Evolutionary conservation across 2,797 vertebrate species (phyloP).

Genomic region (Poliocrania exsul): DNA sequence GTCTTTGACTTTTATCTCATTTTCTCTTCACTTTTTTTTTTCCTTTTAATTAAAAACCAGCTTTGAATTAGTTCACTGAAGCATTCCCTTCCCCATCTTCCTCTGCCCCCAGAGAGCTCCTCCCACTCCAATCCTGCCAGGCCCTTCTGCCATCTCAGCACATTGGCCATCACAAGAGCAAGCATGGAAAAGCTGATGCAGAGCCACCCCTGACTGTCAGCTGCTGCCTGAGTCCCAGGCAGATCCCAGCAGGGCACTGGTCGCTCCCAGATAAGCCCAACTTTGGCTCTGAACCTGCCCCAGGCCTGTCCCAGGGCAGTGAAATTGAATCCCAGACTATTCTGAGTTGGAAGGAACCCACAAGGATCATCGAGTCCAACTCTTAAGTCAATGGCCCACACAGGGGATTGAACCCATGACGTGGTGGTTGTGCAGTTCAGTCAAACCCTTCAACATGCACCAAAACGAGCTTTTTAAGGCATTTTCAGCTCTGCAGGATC

Average conservation of each 20-base stretch:
- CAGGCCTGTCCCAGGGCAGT: neutral
- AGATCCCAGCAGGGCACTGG: neutral
- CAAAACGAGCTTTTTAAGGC: neutral
- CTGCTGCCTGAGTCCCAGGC: neutral
- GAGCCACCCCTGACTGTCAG: neutral
- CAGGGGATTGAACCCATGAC: too few species aligned
- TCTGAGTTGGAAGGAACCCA: too few species aligned
- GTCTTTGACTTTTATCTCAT: slow-evolving; percentile 77
- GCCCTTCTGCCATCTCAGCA: neutral
- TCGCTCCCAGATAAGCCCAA: neutral
- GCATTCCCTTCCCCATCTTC: neutral
- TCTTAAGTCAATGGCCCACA: too few species aligned
- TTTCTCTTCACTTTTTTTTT: neutral
- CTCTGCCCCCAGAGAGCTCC: neutral
- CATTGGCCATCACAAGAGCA: neutral
- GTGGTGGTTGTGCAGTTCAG: neutral
- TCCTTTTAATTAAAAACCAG: slow-evolving; percentile 62
- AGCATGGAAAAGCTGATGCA: neutral
- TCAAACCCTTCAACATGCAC: neutral
- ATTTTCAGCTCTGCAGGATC: neutral
- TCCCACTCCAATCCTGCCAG: neutral
- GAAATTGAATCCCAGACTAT: too few species aligned
- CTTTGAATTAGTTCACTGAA: slow-evolving; percentile 67
- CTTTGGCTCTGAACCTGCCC: neutral
- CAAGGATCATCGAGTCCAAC: too few species aligned